A percentile compares a stretch with the other conserved stretches of the same genome.
These are phyloP conservation scores for Epizoanthus rinbou DNA, from an alignment of 92 coral and sea anemone species.

Conservation along the genomic window DNA sequence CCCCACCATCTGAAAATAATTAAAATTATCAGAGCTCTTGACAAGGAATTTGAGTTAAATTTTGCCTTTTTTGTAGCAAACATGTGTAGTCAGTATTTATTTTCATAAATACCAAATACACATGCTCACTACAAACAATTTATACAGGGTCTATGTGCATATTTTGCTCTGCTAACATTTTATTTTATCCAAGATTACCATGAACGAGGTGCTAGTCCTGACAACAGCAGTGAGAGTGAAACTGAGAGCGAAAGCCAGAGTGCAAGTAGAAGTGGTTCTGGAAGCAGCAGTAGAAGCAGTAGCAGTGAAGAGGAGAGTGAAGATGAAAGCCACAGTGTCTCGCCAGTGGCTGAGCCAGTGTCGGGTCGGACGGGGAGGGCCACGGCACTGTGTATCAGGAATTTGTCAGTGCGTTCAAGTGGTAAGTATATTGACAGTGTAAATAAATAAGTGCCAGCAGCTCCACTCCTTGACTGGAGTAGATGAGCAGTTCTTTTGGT, in stretches of 20 bases:
- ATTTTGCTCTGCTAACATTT: not conserved
- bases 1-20: no score
- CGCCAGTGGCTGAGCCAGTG: conserved; percentile 58
- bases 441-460: no score
- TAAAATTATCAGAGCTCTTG: no score
- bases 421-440: conserved; percentile 55
- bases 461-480: no score
- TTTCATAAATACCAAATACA: not conserved
- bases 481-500: no score
- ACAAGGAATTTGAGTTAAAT: not conserved
- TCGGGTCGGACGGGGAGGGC: conserved; percentile 65
- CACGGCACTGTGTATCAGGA: conserved; percentile 79
- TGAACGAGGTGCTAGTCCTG: conserved; percentile 68
- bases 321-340: conserved; percentile 64
- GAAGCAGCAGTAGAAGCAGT: conserved; percentile 71
- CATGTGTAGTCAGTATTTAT: conserved; percentile 24
- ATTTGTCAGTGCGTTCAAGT: conserved; percentile 88
- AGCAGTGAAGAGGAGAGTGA: conserved; percentile 84
- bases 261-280: conserved; percentile 79
- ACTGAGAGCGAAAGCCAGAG: conserved; percentile 80
- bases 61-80: not conserved
- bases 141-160: no score
- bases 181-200: conserved; percentile 51
- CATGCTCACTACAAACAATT: no score
- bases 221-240: conserved; percentile 78